Base-by-base conservation (phyloP, 2,888 invertebrate genomes). In the Uloborus plumipes region DNA sequence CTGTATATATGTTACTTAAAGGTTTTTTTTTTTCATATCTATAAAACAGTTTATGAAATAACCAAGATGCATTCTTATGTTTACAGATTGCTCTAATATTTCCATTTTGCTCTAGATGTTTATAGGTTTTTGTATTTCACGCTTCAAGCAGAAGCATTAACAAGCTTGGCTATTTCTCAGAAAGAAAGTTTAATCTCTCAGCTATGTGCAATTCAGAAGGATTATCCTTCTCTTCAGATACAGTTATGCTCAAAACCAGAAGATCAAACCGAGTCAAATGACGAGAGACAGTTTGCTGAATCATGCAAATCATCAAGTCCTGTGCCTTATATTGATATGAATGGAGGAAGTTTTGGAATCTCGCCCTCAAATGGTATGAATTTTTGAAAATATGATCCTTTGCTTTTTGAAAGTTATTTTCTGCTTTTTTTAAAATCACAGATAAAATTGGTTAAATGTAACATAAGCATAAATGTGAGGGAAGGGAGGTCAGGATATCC, bases 261-360 rank as follows among this genome's bases (percentile, higher is more conserved):
- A 55, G 26, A 49, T 6, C 64, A 61, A 51, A 13, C 1, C n/a
- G 66, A 53, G 13, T 15, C n/a, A 31, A 22, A 53, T 9, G 64
- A 22, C 15, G 26, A 50, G 20, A 11, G 9, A 7, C 51, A 50
- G 47, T 16, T 47, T 2, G 11, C 31, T 18, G 13, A 9, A 39
- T 55, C 26, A 26, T 26, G 51, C 18, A 62, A 78, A 3, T 18
- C 78, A 39, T 74, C 83, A 11, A 78, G 73, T 65, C 78, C 83
- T 51, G 58, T 77, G 18, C 69, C 83, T 51, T 84, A 84, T 74
- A 74, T 84, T 7, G 83, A 84, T 70, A 84, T 84, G 83, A 77
- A 84, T 70, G 82, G 76, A 22, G 72, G 72, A n/a, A 75, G 65
- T 49, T 69, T 73, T 6, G 67, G 26, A 26, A 26, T 26, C 26